A percentile compares a stretch with the other conserved stretches of the same genome.
These are phyloP conservation scores for Cephus rjabovi DNA, from an alignment of 2,888 invertebrate species.

Conservation along the genomic window DNA sequence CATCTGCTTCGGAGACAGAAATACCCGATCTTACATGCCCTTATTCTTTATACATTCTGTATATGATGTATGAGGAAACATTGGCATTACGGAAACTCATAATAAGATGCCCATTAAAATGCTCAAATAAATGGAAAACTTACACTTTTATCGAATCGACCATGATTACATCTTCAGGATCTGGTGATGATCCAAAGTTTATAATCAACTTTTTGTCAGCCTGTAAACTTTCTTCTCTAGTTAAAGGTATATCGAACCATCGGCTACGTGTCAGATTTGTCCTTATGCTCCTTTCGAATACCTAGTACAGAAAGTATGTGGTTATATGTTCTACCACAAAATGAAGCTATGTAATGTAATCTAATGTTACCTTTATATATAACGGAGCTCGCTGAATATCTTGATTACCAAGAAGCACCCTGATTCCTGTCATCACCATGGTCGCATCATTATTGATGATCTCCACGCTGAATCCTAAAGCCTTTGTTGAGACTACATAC, in stretches of 20 bases:
- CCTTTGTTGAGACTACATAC: constrained; percentile 93
- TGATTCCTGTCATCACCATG: constrained; percentile 89
- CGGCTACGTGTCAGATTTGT: constrained; percentile 81
- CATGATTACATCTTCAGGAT: constrained; percentile 90
- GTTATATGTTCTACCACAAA: constrained; percentile 9
- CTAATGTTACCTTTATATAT: constrained; percentile 73
- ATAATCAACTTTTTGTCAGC: constrained; percentile 92
- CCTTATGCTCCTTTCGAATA: constrained; percentile 80
- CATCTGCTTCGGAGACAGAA: not conserved
- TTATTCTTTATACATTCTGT: not conserved
- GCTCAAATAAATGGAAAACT: constrained; percentile 32
- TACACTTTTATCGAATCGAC: constrained; percentile 92
- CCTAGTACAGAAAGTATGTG: constrained; percentile 54
- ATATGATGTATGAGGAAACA: not conserved
- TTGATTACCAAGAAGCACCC: constrained; percentile 88
- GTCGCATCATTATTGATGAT: constrained; percentile 87
- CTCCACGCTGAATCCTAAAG: constrained; percentile 90
- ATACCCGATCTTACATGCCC: not conserved
- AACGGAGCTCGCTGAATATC: constrained; percentile 83
- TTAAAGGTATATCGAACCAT: constrained; percentile 96
- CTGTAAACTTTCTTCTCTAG: constrained; percentile 91
- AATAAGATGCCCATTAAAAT: not conserved
- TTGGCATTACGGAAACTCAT: not conserved
- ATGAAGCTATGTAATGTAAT: constrained; percentile 16
- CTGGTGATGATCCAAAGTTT: constrained; percentile 86